Evolutionary conservation across 1,140 invertebrate species (phyloP).

Genomic region (Phortica variegata): DNA sequence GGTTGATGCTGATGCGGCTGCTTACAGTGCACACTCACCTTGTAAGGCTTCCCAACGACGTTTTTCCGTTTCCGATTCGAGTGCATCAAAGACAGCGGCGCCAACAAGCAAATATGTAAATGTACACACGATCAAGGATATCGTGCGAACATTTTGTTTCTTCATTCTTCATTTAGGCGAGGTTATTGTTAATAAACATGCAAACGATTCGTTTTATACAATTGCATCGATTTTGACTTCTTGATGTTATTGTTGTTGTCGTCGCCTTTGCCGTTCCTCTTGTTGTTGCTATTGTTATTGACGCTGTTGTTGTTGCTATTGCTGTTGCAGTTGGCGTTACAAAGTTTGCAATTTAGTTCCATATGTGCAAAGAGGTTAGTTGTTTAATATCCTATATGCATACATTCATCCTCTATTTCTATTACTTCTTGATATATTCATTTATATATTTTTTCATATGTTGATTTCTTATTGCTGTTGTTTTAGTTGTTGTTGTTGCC

Average conservation of each 20-base stretch:
- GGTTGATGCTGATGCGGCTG: no score
- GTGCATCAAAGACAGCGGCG: conserved; percentile 97
- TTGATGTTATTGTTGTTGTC: conserved; percentile 32
- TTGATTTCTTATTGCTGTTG: no score
- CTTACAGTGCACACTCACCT: conserved; percentile 61
- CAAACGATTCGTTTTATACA: conserved; percentile 17
- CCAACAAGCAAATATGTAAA: conserved; percentile 98
- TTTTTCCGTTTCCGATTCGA: conserved; percentile 93
- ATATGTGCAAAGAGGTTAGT: conserved; percentile 25
- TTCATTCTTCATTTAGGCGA: conserved; percentile 71
- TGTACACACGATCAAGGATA: conserved; percentile 98
- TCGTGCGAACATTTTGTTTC: conserved; percentile 97
- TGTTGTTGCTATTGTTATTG: conserved; percentile 15
- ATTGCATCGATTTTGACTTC: conserved; percentile 14
- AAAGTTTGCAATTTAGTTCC: conserved; percentile 21
- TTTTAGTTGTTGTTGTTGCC: neutral
- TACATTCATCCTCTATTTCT: no score
- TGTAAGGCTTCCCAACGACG: conserved; percentile 81
- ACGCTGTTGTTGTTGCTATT: conserved; percentile 1
- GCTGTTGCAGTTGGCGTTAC: neutral
- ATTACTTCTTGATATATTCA: no score
- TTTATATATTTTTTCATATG: no score
- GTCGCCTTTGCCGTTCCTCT: conserved; percentile 21
- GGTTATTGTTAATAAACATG: conserved; percentile 40
- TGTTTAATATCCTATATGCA: no score